Evolutionary conservation across 2,888 invertebrate species (phyloP), one percentile per base, ranked within the genome.

Genomic region (Chalcosyrphus nemorum): DNA sequence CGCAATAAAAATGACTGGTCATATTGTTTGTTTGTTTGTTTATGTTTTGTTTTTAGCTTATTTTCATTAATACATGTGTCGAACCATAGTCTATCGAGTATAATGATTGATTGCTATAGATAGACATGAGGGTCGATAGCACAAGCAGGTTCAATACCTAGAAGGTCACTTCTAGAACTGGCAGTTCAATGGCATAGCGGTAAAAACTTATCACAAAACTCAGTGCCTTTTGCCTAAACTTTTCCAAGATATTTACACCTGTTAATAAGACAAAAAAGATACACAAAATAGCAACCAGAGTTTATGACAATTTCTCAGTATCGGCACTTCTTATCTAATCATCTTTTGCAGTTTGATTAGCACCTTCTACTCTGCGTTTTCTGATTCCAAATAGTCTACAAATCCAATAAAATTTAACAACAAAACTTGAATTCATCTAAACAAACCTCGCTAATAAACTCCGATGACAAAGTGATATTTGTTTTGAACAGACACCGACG

Each of bases 381-480:
- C 15, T 15, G 52, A 15, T 29, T 41, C 15, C n/a, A n/a, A 38
- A 38, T 13, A 21, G 21, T 57, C 21, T 57, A 57, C 21, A 21
- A 38, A 15, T 57, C 38, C 17, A 38, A 19, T 29, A 35, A 29
- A 35, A 35, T 35, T 2, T 17, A 17, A 35, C n/a, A 19, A 19
- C n/a, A 19, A 19, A 17, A n/a, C 3, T 57, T 1, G 21, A 38
- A 38, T 13, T 57, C 38, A 57, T 24, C 38, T 57, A 13, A 21
- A 6, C 13, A 21, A 38, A 43, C 27, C 38, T 41, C 6, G 4
- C 21, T 21, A 41, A 32, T 17, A 17, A 13, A 0, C 6, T 19
- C 21, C 7, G 11, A 57, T 61, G 59, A 61, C 59, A 7, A 41
- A 43, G n/a, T n/a, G 43, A 15, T 61, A 17, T 61, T 61, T 61